phyloP scores from a whole-genome alignment of 1,140 invertebrate genomes.

The Harpegnathos saltator region DNA sequence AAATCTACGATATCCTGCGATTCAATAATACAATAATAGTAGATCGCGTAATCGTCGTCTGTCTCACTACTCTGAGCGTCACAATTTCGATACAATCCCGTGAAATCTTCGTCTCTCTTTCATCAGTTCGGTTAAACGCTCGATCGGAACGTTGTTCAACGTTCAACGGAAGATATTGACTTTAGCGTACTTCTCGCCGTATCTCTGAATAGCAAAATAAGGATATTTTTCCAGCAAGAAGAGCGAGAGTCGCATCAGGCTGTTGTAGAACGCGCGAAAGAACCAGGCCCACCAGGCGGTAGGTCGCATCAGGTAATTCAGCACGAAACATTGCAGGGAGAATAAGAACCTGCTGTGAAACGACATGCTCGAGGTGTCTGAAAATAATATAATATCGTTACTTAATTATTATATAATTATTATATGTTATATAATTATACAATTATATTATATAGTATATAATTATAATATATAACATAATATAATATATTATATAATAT shows the following conservation, averaged over 20 bases:
- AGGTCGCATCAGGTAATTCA: slow-evolving; percentile 80
- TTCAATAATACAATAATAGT: too few relatives aligned
- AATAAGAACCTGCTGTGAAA: slow-evolving; percentile 82
- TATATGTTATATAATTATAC: too few relatives aligned
- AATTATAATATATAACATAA: too few relatives aligned
- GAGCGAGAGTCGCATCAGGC: slow-evolving; percentile 82
- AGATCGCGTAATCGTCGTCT: too few relatives aligned
- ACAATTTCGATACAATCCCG: not conserved
- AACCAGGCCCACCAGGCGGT: slow-evolving; percentile 80
- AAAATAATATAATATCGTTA: slow-evolving; percentile 54
- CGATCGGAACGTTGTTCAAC: slow-evolving; percentile 75
- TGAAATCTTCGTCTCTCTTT: too few relatives aligned
- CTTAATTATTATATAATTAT: not conserved
- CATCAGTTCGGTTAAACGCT: slow-evolving; percentile 36
- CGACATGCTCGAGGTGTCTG: slow-evolving; percentile 77
- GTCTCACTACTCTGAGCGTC: too few relatives aligned
- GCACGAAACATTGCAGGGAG: slow-evolving; percentile 82
- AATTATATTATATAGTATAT: too few relatives aligned
- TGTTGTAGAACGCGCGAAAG: slow-evolving; percentile 83
- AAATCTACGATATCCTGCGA: too few relatives aligned
- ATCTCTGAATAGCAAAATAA: slow-evolving; percentile 79
- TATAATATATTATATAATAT: too few relatives aligned
- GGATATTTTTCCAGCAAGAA: slow-evolving; percentile 81
- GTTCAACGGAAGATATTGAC: slow-evolving; percentile 81
- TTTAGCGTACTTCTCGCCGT: slow-evolving; percentile 77